Evolutionary conservation across 2,113 vertebrate genomes (phyloP).

Genomic region (Nothocercus nigrocapillus): DNA sequence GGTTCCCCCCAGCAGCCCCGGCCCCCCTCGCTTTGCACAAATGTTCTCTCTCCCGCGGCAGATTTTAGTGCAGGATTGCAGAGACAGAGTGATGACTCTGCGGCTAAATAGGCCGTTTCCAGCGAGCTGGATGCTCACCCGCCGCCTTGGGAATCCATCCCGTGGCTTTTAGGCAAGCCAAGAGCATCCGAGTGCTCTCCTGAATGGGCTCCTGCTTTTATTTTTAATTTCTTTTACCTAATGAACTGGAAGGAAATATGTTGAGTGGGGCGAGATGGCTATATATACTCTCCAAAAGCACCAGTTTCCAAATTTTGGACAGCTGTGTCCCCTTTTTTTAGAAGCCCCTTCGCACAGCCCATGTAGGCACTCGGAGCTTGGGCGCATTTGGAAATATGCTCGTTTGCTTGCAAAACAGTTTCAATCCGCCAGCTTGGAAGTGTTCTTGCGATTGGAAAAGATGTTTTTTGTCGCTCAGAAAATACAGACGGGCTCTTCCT

Average conservation of each 20-base stretch:
- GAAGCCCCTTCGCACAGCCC: conserved; percentile 66
- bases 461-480: neutral
- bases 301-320: conserved; percentile 57
- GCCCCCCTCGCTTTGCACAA: neutral
- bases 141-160: neutral
- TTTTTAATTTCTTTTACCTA: neutral
- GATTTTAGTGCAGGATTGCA: neutral
- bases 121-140: neutral
- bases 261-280: conserved; percentile 62
- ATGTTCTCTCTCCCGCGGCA: neutral
- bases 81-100: neutral
- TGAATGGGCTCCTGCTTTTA: conserved; percentile 1
- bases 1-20: neutral
- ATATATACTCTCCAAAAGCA: conserved; percentile 60
- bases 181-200: conserved; percentile 1
- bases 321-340: conserved; percentile 69
- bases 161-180: neutral
- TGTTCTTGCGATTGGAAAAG: conserved; percentile 8
- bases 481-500: conserved; percentile 55
- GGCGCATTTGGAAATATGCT: conserved; percentile 51
- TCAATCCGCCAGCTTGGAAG: conserved; percentile 52
- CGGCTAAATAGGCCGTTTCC: neutral
- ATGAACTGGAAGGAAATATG: conserved; percentile 67
- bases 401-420: conserved; percentile 68
- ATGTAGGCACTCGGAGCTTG: conserved; percentile 44